These are phyloP conservation scores for Malurus alboscapulatus DNA, from an alignment of 2,113 vertebrate genomes.

Conservation along the genomic window DNA sequence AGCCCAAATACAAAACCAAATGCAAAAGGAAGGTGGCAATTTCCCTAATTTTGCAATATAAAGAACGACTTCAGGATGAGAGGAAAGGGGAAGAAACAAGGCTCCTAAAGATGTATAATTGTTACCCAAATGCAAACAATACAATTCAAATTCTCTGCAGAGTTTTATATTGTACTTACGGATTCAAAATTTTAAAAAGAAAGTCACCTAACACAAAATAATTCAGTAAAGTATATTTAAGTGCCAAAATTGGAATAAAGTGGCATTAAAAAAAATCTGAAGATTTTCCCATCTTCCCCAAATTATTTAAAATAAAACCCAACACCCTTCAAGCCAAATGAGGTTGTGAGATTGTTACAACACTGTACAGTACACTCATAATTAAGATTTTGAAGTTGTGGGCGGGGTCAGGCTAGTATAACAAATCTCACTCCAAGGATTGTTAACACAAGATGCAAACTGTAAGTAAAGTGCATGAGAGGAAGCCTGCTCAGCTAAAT, in stretches of 20 bases:
- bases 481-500: conserved; percentile 81
- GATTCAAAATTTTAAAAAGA: conserved; percentile 35
- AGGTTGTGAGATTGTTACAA: conserved; percentile 65
- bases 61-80: conserved; percentile 26
- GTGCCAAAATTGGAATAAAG: conserved; percentile 62
- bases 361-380: conserved; percentile 71
- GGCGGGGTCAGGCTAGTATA: conserved; percentile 65
- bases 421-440: conserved; percentile 68
- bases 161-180: conserved; percentile 53
- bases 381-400: conserved; percentile 55
- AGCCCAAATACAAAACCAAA: conserved; percentile 69
- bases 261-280: conserved; percentile 35
- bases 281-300: conserved; percentile 53
- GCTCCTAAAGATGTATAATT: conserved; percentile 46
- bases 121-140: conserved; percentile 48
- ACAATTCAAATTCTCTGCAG: conserved; percentile 40
- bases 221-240: conserved; percentile 63
- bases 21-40: conserved; percentile 47
- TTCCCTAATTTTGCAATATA: conserved; percentile 57
- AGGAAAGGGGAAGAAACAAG: conserved; percentile 56
- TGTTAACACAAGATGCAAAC: conserved; percentile 77
- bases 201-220: conserved; percentile 64
- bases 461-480: conserved; percentile 91
- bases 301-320: conserved; percentile 56
- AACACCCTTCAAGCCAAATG: conserved; percentile 66